Base-by-base conservation (phyloP, 1,140 invertebrate species). In the Grapholita molesta region DNA sequence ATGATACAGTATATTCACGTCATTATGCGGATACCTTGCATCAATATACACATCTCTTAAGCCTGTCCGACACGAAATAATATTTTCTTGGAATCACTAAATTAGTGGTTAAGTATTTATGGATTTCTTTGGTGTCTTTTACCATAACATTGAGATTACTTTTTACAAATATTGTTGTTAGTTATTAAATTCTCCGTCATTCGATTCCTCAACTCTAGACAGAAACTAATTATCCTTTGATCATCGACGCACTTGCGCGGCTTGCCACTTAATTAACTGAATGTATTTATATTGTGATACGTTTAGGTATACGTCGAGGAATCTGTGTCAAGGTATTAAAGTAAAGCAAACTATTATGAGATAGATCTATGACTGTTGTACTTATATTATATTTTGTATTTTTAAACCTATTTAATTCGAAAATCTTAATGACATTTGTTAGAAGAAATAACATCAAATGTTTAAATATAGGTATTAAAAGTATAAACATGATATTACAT, bases 211-310 rank as follows among this genome's bases (percentile, higher is more conserved):
- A 48, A 48, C 7, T 21, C 42, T 21, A 48, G 8, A 48, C 18
- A 48, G 6, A 2, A 48, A 48, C 42, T 48, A 48, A 61, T 28
- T 28, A 28, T 12, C 55, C 55, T 61, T 61, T 61, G 18, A 67
- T 53, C 66, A 53, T 12, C 12, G 32, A 66, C 30, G 32, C 33
- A 38, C 15, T 23, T 42, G 55, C 11, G 24, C 25, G 55, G 25
- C 25, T 28, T 15, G 28, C 55, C 55, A 61, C 55, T 61, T 61
- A 30, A 61, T 61, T 61, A 61, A 28, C 55, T n/a, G 55, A 30
- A 61, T 61, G 55, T 61, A 28, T 28, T 24, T 61, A 61, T 25
- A 61, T 30, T 48, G 55, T 28, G 5, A 18, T 61, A 61, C 55
- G 12, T 57, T 25, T 57, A 57, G 23, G 24, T 57, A 57, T 57